Evolutionary conservation across 2,888 invertebrate species (phyloP).

Genomic region (Tenthredo amoena): DNA sequence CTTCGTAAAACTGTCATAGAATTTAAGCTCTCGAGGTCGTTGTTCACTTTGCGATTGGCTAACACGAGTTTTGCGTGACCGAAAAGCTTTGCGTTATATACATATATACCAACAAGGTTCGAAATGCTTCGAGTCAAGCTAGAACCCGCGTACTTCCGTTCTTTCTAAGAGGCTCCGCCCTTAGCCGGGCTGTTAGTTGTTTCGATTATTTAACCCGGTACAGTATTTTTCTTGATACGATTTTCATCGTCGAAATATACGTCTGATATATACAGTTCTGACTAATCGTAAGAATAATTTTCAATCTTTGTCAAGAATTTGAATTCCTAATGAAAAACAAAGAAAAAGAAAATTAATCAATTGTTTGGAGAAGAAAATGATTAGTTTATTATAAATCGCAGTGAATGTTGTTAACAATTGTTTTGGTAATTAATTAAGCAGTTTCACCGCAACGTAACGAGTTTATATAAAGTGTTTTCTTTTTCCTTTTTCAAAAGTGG

Average conservation of each 20-base stretch:
- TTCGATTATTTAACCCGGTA: slow-evolving; percentile 49
- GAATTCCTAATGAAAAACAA: background rate
- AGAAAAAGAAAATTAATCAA: background rate
- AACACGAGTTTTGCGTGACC: slow-evolving; percentile 75
- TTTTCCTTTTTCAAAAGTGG: background rate
- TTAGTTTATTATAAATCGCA: background rate
- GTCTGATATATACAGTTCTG: slow-evolving; percentile 28
- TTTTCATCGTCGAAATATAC: slow-evolving; percentile 44
- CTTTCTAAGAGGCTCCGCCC: slow-evolving; percentile 44
- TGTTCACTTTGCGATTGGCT: slow-evolving; percentile 72
- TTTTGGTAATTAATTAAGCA: too few relatives aligned
- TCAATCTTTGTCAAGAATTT: background rate
- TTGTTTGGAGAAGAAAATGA: background rate
- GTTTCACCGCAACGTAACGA: too few relatives aligned
- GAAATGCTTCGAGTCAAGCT: background rate
- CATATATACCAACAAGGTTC: background rate
- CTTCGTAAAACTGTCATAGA: slow-evolving; percentile 33
- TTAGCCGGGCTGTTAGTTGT: slow-evolving; percentile 7
- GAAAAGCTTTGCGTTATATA: slow-evolving; percentile 24
- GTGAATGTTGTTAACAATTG: too few relatives aligned
- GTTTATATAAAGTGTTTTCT: too few relatives aligned
- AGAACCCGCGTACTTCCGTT: slow-evolving; percentile 42
- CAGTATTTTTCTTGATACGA: slow-evolving; percentile 47
- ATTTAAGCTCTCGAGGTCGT: slow-evolving; percentile 31
- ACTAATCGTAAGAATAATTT: background rate